Evolutionary conservation across 2,888 invertebrate genomes (phyloP), one percentile per base, ranked within the genome.

Genomic region (Lacanobia wlatinum): DNA sequence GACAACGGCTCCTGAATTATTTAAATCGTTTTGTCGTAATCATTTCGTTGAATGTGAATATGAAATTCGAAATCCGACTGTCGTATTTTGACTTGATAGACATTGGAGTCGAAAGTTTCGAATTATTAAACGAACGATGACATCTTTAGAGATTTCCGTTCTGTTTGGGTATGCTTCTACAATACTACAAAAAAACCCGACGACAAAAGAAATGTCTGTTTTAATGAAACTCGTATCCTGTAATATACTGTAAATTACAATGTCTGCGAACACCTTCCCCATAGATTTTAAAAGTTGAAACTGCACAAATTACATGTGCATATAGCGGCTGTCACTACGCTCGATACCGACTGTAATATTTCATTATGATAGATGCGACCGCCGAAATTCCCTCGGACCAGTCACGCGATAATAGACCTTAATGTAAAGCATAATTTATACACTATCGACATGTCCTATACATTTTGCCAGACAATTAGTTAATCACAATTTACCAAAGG

Each of bases 291-390:
- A 69, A 66, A 76, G 65, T 70, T 53, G 61, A 66, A 74, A 73
- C 64, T 78, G 67, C 65, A 76, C 72, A 63, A 76, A 75, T 78
- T 73, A 72, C 72, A 70, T 76, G 80, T 80, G 71, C 70, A 79
- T 85, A 86, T 85, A 85, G 81, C 84, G 81, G 75, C 83, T 88
- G 85, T 84, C 82, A 80, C 74, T 84, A 87, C 85, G 85, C 56
- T 77, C 72, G 84, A 87, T 87, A 84, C 78, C 80, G 68, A 80
- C 71, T 72, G 69, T 78, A 80, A 81, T 87, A 87, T 87, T 88
- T 86, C 82, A 79, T 81, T 67, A 78, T 76, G 76, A 76, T 56
- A 74, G 66, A 83, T 69, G 65, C 61, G 66, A 66, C 65, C 52
- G 66, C 61, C 83, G 72, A 70, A 82, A 84, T 80, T 81, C 81